Percentiles rank a stretch among this genome's conserved stretches.
These are phyloP conservation scores for Lanistes nyassanus DNA, from an alignment of 1,140 invertebrate genomes.

Conservation along the genomic window DNA sequence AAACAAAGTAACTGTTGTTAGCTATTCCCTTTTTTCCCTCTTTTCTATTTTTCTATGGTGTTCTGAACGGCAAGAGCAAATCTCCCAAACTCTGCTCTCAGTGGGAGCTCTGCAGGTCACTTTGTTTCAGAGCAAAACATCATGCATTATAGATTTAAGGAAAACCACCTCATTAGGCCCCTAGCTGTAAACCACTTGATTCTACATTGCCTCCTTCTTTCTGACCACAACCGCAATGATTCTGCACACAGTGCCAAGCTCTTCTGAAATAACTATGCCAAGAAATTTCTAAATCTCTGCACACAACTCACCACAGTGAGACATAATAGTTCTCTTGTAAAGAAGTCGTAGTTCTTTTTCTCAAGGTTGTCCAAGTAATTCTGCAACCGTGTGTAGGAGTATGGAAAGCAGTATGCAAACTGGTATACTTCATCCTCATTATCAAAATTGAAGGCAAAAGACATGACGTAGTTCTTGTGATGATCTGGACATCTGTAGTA, in stretches of 20 bases:
- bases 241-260: too few relatives aligned
- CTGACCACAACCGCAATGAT: too few relatives aligned
- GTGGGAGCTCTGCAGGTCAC: not conserved
- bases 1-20: too few relatives aligned
- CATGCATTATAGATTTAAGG: not conserved
- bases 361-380: slow-evolving; percentile 84
- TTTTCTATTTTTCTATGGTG: too few relatives aligned
- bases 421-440: slow-evolving; percentile 91
- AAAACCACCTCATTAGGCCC: not conserved
- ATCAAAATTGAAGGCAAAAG: slow-evolving; percentile 94
- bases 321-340: slow-evolving; percentile 78
- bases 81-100: not conserved
- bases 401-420: slow-evolving; percentile 92
- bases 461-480: slow-evolving; percentile 91
- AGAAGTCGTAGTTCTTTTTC: slow-evolving; percentile 72
- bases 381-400: slow-evolving; percentile 90
- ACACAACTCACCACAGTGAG: slow-evolving; percentile 74
- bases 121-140: not conserved
- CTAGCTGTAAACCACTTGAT: not conserved
- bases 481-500: slow-evolving; percentile 93
- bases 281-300: too few relatives aligned
- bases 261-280: too few relatives aligned
- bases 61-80: too few relatives aligned
- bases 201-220: too few relatives aligned
- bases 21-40: too few relatives aligned